phyloP scores from a whole-genome alignment of 2,113 vertebrate species.

The Athene noctua region DNA sequence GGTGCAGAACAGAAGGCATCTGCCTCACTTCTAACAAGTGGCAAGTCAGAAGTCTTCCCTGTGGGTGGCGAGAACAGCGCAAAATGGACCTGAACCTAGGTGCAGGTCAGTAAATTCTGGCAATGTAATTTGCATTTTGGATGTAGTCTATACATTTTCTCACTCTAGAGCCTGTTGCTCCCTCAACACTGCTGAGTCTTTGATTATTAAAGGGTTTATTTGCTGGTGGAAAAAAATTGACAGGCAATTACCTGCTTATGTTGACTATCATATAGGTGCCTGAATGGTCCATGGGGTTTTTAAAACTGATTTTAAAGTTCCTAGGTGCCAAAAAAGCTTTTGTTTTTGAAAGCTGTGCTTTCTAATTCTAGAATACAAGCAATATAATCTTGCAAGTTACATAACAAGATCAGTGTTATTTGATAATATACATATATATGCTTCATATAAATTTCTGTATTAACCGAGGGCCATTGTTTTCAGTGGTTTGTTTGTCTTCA shows the following conservation, averaged over 20 bases:
- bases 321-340: background rate
- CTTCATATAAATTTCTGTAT: background rate
- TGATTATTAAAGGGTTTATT: background rate
- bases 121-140: background rate
- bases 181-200: background rate
- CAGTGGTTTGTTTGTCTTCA: background rate
- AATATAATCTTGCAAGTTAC: background rate
- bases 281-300: background rate
- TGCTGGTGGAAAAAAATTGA: background rate
- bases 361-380: background rate
- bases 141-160: background rate
- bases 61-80: background rate
- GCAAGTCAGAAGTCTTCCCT: background rate
- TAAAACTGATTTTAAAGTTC: background rate
- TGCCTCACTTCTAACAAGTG: background rate
- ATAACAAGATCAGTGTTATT: background rate
- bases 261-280: background rate
- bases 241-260: background rate
- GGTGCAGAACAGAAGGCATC: background rate
- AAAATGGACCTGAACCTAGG: background rate
- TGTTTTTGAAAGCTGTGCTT: background rate
- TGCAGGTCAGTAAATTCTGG: background rate
- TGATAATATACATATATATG: background rate
- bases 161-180: background rate
- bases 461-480: background rate